Evolutionary conservation across 1,140 invertebrate species (phyloP), one percentile per base, ranked within the genome.

Genomic region (Macrostomum lignano): DNA sequence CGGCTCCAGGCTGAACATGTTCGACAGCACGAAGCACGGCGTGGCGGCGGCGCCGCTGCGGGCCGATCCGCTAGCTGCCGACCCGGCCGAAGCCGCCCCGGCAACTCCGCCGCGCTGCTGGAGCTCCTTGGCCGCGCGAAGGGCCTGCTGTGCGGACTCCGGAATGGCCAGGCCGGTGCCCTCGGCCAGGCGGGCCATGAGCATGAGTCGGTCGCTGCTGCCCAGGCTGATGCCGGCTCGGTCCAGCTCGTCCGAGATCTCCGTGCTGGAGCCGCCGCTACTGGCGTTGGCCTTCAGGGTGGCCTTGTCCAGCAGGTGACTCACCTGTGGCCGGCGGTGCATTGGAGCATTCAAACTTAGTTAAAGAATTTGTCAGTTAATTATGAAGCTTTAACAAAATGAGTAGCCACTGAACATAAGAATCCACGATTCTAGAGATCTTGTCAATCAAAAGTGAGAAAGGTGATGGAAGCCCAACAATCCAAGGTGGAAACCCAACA

Each of bases 161-260:
- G 32, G 32, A 17, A 33, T 17, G 24, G 24, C 9, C 10, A 36
- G 20, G 2, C 21, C 31, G 34, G 23, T 48, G 58, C 82, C 82
- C 65, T 96, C 84, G n/a, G 88, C 88, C 39, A 98, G 59, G 63
- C 96, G 96, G 35, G 88, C 93, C 88, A 98, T 98, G 1, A 98
- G 58, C 47, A 91, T 81, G 20, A 96, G 53, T 30, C 86, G 47
- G 21, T 84, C 84, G 3, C 79, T 86, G 4, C 81, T 77, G n/a
- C 86, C 84, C 1, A 96, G 63, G 57, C 94, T 84, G 39, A 94
- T 82, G 28, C 84, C 82, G 45, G 77, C 75, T 30, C 82, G 60
- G 55, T 94, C 86, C 46, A 86, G 63, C 52, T 96, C 86, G 60
- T 94, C 84, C 1, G 72, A 79, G 52, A 96, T 86, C 10, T 28